A percentile compares a stretch with the other conserved stretches of the same genome.
Evolutionary conservation across 2,888 invertebrate genomes (phyloP).

Genomic region (Leptinotarsa juncta): DNA sequence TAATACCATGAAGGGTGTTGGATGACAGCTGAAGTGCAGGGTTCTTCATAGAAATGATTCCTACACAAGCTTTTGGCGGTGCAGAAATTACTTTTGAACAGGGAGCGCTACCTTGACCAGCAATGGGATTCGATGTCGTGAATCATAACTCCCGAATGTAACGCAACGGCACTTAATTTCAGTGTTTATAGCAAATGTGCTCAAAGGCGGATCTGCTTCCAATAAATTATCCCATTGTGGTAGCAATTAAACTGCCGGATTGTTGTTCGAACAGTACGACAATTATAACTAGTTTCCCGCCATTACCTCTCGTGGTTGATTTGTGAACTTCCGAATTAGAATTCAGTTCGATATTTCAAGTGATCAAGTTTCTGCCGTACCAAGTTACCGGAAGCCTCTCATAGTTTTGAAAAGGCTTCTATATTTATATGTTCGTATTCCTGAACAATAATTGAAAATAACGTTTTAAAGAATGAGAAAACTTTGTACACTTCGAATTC

Average conservation of each 20-base stretch:
- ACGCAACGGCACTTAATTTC: slow-evolving; percentile 26
- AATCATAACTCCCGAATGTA: slow-evolving; percentile 9
- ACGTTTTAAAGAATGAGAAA: neutral
- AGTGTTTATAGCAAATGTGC: slow-evolving; percentile 30
- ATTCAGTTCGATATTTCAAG: slow-evolving; percentile 26
- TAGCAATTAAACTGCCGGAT: slow-evolving; percentile 30
- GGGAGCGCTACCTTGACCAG: too few relatives aligned
- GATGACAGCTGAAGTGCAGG: too few relatives aligned
- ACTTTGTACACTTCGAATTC: slow-evolving; percentile 8
- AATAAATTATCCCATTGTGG: slow-evolving; percentile 31
- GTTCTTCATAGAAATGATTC: too few relatives aligned
- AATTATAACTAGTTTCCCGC: slow-evolving; percentile 36
- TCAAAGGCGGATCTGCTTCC: slow-evolving; percentile 25
- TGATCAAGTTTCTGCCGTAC: neutral
- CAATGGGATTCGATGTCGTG: neutral
- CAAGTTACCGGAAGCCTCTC: neutral
- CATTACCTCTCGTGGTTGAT: slow-evolving; percentile 27
- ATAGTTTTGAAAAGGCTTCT: neutral
- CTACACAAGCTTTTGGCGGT: too few relatives aligned
- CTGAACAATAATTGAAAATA: neutral
- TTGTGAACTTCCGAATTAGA: slow-evolving; percentile 33
- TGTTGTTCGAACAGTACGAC: slow-evolving; percentile 38
- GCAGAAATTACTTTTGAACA: too few relatives aligned
- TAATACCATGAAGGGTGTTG: too few relatives aligned
- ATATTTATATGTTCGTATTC: slow-evolving; percentile 1